Percentiles rank a stretch among this genome's conserved stretches.
These are phyloP conservation scores for Leptocoma aspasia DNA, from an alignment of 2,113 vertebrate genomes.

Conservation along the genomic window DNA sequence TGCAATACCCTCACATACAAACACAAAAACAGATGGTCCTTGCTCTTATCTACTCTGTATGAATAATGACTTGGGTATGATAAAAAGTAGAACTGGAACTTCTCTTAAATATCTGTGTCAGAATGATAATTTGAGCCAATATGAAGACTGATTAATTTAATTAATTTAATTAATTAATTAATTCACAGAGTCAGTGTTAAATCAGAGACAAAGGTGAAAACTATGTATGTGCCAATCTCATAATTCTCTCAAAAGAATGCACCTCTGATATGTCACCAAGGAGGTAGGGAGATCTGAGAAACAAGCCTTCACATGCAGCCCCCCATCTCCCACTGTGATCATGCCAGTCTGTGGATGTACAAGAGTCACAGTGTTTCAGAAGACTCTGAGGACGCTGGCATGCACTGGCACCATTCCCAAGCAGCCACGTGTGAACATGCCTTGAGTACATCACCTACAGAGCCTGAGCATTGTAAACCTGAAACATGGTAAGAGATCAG, in stretches of 20 bases:
- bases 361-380: accelerated
- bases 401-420: not conserved
- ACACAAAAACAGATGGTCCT: not conserved
- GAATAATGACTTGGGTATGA: not conserved
- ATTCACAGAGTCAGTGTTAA: not conserved
- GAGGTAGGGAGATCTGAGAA: not conserved
- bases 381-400: not conserved
- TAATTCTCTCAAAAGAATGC: not conserved
- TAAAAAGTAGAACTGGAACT: not conserved
- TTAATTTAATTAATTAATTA: not conserved
- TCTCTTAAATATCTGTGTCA: not conserved
- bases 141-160: not conserved
- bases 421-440: not conserved
- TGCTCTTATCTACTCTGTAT: not conserved
- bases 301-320: not conserved
- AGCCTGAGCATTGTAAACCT: not conserved
- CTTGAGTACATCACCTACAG: not conserved
- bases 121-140: not conserved
- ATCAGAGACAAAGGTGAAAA: not conserved
- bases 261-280: not conserved
- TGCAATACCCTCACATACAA: not conserved
- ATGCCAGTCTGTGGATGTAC: not conserved
- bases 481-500: not conserved
- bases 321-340: not conserved
- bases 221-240: not conserved